Evolutionary conservation across 1,140 invertebrate species (phyloP), one percentile per base, ranked within the genome.

Genomic region (Platyura marginata): DNA sequence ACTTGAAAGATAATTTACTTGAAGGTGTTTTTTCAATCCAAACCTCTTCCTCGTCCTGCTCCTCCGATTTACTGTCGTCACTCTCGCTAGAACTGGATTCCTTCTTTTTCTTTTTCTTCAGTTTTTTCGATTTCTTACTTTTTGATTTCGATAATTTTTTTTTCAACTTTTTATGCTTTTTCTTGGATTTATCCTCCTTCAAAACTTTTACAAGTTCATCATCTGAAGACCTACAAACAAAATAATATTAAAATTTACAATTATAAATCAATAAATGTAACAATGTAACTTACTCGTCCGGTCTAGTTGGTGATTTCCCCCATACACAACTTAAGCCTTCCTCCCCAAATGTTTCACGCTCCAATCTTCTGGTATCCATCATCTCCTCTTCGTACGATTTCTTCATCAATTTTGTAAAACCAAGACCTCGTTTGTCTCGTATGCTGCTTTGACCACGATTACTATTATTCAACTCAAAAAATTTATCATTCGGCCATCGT

Each of bases 11-110:
- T 49, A 59, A 54, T n/a, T 47, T 46, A 21, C 46, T 47, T 32
- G 61, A 57, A 69, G 67, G 54, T 54, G 60, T 68, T 58, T 81
- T 83, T 51, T 84, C 81, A 10, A 81, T 72, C 77, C 77, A 81
- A 41, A 74, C 59, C 42, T 72, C 70, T 47, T 68, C 66, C 13
- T 50, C 54, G 16, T 54, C 53, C 2, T 54, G 39, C 46, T 50
- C 46, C 55, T 61, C 3, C 53, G 57, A 3, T 49, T 54, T 22
- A 60, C 58, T 3, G 55, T 60, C 37, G 59, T 68, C 19, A 62
- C 51, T 48, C 56, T 37, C 36, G 57, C 40, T 56, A 53, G 38
- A 58, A 54, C 35, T 61, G 58, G 42, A 61, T 54, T 46, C 57
- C 51, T 50, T 61, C 51, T 54, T 62, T 25, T 48, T 59, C 61